Conservation (phyloP, 2,888 invertebrate species). For the Pinctada fucata region DNA sequence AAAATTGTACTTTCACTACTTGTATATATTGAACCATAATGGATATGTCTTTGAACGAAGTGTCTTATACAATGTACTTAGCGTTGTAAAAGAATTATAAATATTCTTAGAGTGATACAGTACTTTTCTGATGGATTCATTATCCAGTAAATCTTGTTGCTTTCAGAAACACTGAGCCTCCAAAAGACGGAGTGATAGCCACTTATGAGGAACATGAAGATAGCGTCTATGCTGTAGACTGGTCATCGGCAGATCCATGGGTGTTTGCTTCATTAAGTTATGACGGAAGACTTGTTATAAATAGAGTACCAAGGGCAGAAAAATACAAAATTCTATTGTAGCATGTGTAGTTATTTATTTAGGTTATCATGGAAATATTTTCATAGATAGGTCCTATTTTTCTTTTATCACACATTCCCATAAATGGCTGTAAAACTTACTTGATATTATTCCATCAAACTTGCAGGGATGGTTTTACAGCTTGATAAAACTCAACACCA, state of each 20-base stretch:
- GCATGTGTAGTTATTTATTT: slow-evolving; percentile 16
- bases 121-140: background rate
- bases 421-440: background rate
- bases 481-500: too few relatives aligned
- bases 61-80: background rate
- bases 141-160: too few relatives aligned
- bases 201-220: slow-evolving; percentile 98
- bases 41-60: too few relatives aligned
- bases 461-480: too few relatives aligned
- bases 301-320: slow-evolving; percentile 93
- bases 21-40: too few relatives aligned
- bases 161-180: slow-evolving; percentile 48
- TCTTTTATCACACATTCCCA: slow-evolving; percentile 2
- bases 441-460: too few relatives aligned
- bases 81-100: background rate
- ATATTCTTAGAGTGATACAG: background rate
- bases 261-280: slow-evolving; percentile 98
- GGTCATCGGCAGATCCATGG: slow-evolving; percentile 99
- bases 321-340: slow-evolving; percentile 89
- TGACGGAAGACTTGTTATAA: slow-evolving; percentile 95
- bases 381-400: background rate
- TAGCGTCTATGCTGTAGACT: slow-evolving; percentile 97
- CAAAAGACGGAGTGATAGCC: slow-evolving; percentile 91
- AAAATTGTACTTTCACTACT: too few relatives aligned
- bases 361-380: background rate